phyloP scores from a whole-genome alignment of 2,888 invertebrate genomes.

The Melanchra persicariae region DNA sequence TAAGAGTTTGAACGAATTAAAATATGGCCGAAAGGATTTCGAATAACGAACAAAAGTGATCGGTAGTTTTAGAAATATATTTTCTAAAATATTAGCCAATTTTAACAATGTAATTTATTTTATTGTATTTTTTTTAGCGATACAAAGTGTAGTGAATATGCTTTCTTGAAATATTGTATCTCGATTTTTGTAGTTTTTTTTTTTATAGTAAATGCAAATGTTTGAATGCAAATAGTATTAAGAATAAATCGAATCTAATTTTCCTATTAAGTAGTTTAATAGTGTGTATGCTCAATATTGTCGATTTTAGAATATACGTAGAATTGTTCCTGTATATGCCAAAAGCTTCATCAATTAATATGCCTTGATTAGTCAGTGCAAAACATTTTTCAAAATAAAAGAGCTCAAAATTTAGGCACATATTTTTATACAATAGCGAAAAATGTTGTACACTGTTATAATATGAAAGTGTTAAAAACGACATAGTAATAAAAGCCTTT shows the following conservation, averaged over 20 bases:
- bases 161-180: slow-evolving; percentile 52
- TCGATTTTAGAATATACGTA: background rate
- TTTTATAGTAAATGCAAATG: too few species aligned
- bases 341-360: slow-evolving; percentile 19
- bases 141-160: slow-evolving; percentile 12
- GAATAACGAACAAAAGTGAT: slow-evolving; percentile 23
- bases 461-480: background rate
- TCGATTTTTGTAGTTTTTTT: slow-evolving; percentile 27
- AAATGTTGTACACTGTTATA: background rate
- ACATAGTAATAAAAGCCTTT: slow-evolving; percentile 16
- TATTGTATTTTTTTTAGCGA: slow-evolving; percentile 6
- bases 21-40: slow-evolving; percentile 12
- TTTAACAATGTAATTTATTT: slow-evolving; percentile 35
- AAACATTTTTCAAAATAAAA: background rate
- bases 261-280: slow-evolving; percentile 3
- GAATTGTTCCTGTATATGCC: slow-evolving; percentile 31
- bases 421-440: background rate
- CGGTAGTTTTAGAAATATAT: slow-evolving; percentile 1
- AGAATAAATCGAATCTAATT: slow-evolving; percentile 14
- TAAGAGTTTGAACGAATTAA: slow-evolving; percentile 7
- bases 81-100: slow-evolving; percentile 31
- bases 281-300: slow-evolving; percentile 11
- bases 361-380: background rate
- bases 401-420: background rate
- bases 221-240: background rate